phyloP scores from a whole-genome alignment of 2,113 vertebrate genomes.

The Cervus canadensis region DNA sequence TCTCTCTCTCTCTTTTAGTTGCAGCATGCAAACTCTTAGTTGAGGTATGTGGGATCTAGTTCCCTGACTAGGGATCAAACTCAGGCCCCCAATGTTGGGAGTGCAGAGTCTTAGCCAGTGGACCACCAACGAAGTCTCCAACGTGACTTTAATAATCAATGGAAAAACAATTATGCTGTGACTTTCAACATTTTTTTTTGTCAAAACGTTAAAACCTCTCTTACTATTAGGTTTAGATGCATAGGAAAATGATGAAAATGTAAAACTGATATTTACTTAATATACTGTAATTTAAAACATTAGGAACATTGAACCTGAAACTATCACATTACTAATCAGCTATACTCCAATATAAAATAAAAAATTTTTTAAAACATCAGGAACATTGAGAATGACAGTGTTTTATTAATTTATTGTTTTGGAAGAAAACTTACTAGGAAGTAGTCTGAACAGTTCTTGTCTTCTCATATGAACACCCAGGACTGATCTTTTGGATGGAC shows the following conservation, averaged over 20 bases:
- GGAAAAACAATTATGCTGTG: background rate
- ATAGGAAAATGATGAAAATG: slow-evolving; percentile 5
- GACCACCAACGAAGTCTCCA: background rate
- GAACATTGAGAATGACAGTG: background rate
- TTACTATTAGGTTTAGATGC: background rate
- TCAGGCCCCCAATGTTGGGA: background rate
- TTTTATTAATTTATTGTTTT: background rate
- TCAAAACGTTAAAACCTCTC: background rate
- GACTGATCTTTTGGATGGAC: too few relatives aligned
- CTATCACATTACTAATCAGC: background rate
- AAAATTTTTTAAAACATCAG: background rate
- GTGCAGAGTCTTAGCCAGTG: background rate
- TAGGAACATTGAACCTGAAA: background rate
- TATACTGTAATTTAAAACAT: background rate
- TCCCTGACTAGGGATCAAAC: background rate
- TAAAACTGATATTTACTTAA: slow-evolving; percentile 27
- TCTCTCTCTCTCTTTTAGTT: background rate
- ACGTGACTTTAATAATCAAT: background rate
- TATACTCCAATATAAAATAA: background rate
- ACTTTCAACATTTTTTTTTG: background rate
- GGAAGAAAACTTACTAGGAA: background rate
- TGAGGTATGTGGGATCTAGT: background rate
- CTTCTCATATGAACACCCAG: background rate
- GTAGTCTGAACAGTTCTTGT: background rate
- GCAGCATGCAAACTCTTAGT: background rate